Evolutionary conservation across 2,113 vertebrate species (phyloP).

Genomic region (Perca flavescens): DNA sequence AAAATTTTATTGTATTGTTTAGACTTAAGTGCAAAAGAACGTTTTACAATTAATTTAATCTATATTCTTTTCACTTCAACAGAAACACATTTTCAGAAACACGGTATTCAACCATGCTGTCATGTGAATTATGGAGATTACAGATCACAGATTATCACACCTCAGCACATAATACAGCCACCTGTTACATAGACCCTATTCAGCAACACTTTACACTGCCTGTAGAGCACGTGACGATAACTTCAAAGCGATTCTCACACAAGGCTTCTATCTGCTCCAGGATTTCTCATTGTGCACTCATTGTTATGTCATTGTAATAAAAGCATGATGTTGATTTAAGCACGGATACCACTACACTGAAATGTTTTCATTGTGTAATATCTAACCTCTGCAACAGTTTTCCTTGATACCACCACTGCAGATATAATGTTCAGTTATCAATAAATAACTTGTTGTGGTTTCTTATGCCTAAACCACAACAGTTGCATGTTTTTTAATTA

Average conservation of each 20-base stretch:
- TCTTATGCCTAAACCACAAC: neutral
- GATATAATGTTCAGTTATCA: neutral
- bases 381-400: neutral
- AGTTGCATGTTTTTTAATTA: neutral
- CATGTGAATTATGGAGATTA: conserved; percentile 12
- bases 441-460: neutral
- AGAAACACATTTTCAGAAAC: neutral
- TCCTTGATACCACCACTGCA: neutral
- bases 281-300: conserved; percentile 5
- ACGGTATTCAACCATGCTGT: neutral
- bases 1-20: neutral
- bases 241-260: conserved; percentile 1
- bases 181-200: neutral
- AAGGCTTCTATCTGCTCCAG: neutral
- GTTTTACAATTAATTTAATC: neutral
- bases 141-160: conserved; percentile 1
- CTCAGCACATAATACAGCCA: conserved; percentile 2
- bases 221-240: neutral
- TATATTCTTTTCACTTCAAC: neutral
- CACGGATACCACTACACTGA: neutral
- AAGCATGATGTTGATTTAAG: neutral
- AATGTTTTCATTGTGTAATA: neutral
- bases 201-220: neutral
- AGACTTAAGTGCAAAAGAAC: neutral
- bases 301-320: conserved; percentile 7